Evolutionary conservation across 2,888 invertebrate species (phyloP), one percentile per base, ranked within the genome.

Genomic region (Drosophila seclusa): DNA sequence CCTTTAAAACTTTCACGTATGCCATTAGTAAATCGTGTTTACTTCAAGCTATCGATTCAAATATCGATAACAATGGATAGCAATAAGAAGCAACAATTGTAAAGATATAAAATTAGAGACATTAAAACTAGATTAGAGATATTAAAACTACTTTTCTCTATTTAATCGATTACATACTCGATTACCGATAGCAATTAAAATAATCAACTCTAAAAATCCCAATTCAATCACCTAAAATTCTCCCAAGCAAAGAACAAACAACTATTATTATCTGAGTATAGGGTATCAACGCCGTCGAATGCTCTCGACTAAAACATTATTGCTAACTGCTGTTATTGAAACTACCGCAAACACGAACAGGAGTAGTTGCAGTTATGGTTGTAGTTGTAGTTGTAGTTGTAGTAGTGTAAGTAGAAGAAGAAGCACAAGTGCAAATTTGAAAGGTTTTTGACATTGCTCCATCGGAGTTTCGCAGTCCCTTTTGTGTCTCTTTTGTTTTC

Each of bases 371-470:
- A 32, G 55, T 36, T 48, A 32, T 34, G 53, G 62, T 52, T 32
- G 16, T 31, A 31, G 55, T 27, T 29, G 24, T 49, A 59, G 68
- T 13, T 48, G 49, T 49, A 61, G 68, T 13, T 48, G 49, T 24
- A 29, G 48, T 27, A 54, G 36, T 45, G 54, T n/a, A n/a, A 50
- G 45, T 13, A 53, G 55, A 40, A 57, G 76, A 71, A 70, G 72
- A 73, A 74, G 61, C 68, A 68, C 75, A 84, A 84, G 85, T 84
- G 77, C 70, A 79, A 86, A 83, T 82, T 76, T 73, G 68, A 82
- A 90, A 86, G 76, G 76, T 83, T 88, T 83, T 77, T 81, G 80
- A 84, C 90, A 85, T 80, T 86, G 72, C 74, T 60, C 55, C 81
- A 81, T 68, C 66, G 69, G 50, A 64, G 52, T 66, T 40, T 29